These are phyloP conservation scores for Gavialis gangeticus DNA, from an alignment of 2,113 vertebrate genomes.

Conservation along the genomic window DNA sequence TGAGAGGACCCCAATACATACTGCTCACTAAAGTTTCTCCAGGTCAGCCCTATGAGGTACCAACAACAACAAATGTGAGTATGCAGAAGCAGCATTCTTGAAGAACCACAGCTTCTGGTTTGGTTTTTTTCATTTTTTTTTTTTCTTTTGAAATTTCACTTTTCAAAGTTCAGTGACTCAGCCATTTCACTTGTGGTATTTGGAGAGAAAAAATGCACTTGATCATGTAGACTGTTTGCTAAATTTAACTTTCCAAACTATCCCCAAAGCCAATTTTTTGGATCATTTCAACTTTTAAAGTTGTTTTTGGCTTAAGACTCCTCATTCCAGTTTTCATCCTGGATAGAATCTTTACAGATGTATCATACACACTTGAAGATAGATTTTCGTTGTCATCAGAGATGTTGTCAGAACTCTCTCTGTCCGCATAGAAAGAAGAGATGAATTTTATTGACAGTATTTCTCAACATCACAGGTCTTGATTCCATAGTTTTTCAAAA, in stretches of 20 bases:
- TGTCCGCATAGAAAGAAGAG: rapidly evolving
- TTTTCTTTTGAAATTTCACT: neutral
- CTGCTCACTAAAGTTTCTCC: neutral
- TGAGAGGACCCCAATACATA: rapidly evolving
- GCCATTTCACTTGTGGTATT: neutral
- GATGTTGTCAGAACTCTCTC: neutral
- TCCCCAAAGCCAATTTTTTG: neutral
- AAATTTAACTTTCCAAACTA: neutral
- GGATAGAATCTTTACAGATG: neutral
- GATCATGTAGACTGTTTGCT: neutral
- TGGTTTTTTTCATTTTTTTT: rapidly evolving
- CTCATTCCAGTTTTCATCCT: neutral
- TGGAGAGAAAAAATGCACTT: neutral
- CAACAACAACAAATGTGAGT: neutral
- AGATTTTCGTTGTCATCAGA: rapidly evolving
- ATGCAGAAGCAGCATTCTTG: neutral
- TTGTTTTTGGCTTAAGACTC: neutral
- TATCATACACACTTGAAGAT: neutral
- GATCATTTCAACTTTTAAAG: rapidly evolving
- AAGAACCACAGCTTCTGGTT: rapidly evolving
- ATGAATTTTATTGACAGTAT: neutral
- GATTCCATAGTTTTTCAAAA: neutral
- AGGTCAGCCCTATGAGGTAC: neutral
- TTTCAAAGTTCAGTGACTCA: neutral
- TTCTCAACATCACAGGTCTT: neutral